Base-by-base conservation (phyloP, 2,888 invertebrate species). In the Rugalucina vietnamica region DNA sequence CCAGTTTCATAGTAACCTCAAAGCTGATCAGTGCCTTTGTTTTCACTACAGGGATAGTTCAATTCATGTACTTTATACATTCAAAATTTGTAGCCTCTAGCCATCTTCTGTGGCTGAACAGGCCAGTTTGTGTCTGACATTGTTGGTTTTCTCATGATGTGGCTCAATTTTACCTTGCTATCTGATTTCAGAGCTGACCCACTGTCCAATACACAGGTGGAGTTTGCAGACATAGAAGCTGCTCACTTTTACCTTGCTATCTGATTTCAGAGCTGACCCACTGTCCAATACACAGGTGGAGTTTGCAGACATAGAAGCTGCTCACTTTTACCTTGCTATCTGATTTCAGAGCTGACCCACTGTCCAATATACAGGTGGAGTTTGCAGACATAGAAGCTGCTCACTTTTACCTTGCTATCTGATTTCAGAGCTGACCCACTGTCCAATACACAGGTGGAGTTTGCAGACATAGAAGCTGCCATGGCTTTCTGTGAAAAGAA, bases 141-240 rank as follows among this genome's bases (percentile, higher is more conserved):
- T n/a, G n/a, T n/a, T n/a, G n/a, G n/a, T n/a, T n/a, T n/a, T n/a
- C n/a, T n/a, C n/a, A n/a, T n/a, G n/a, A n/a, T n/a, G n/a, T n/a
- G n/a, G n/a, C n/a, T n/a, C n/a, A n/a, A n/a, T n/a, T n/a, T n/a
- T n/a, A n/a, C n/a, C n/a, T n/a, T n/a, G n/a, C n/a, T n/a, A n/a
- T n/a, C n/a, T n/a, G n/a, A n/a, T 95, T 95, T 43, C 93, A 98
- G 98, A 14, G 99, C 98, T 43, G 99, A 99, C 95, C 99, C 99
- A 0, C 95, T 99, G 75, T 99, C 99, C 0, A 99, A 99, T 95
- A 94, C 98, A 96, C 97, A 97, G 92, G 95, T 95, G 88, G 93
- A 95, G 57, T 94, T 99, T 79, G 73, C 76, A 1, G 86, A 84
- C 37, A 90, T 90, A 82, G 97, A 99, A 79, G 98, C 98, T 92